phyloP scores from a whole-genome alignment of 1,140 invertebrate species.

The Eulimnadia texana region DNA sequence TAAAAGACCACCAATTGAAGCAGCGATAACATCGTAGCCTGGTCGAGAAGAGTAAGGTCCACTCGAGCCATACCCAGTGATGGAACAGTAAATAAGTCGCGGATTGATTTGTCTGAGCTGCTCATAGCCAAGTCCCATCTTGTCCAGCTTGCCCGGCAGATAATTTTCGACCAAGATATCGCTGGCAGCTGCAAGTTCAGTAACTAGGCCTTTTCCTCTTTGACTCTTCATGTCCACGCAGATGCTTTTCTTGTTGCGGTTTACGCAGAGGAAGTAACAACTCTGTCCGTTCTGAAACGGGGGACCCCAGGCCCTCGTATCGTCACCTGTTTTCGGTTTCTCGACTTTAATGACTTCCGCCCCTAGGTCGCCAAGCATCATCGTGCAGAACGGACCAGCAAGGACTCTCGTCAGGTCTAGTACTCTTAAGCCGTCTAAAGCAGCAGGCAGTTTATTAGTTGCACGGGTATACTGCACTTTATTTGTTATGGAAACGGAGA shows the following conservation, averaged over 20 bases:
- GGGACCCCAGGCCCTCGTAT: constrained; percentile 81
- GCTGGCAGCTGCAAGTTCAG: constrained; percentile 52
- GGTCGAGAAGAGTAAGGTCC: constrained; percentile 73
- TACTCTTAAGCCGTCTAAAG: constrained; percentile 18
- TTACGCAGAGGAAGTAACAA: constrained; percentile 73
- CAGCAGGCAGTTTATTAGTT: neutral
- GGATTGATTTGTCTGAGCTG: constrained; percentile 54
- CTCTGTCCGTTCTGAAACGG: constrained; percentile 66
- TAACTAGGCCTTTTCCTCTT: constrained; percentile 54
- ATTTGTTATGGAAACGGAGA: no score
- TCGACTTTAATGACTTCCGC: constrained; percentile 90
- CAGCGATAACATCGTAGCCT: constrained; percentile 91
- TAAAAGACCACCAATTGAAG: constrained; percentile 77
- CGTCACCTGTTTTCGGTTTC: constrained; percentile 64
- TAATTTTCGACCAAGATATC: constrained; percentile 93
- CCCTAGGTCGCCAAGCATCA: constrained; percentile 44
- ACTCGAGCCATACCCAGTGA: constrained; percentile 76
- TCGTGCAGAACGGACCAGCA: constrained; percentile 42
- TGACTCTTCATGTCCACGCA: constrained; percentile 65
- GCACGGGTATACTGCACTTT: no score
- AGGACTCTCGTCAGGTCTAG: constrained; percentile 33
- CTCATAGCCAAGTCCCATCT: constrained; percentile 64
- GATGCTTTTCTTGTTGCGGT: constrained; percentile 92
- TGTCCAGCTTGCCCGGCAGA: constrained; percentile 71
- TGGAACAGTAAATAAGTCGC: constrained; percentile 78